Evolutionary conservation across 2,113 vertebrate species (phyloP).

Genomic region (Chionodraco myersi): DNA sequence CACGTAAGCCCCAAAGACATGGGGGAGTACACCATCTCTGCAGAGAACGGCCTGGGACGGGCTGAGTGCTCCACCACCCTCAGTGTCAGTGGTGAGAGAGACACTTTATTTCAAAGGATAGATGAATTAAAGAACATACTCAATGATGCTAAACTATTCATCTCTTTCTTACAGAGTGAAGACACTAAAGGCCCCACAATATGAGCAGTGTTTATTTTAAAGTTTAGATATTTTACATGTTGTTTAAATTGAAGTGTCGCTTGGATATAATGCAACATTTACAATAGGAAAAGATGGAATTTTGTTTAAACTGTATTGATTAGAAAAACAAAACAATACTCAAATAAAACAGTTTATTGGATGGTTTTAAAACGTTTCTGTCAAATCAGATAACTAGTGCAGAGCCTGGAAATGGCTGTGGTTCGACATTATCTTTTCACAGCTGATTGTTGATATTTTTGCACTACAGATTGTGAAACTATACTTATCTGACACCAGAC

Average conservation of each 20-base stretch:
- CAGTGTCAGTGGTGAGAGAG: slow-evolving; percentile 83
- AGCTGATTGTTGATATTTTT: not conserved
- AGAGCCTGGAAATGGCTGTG: not conserved
- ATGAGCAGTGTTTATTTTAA: slow-evolving; percentile 2
- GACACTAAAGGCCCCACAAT: not conserved
- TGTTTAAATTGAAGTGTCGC: slow-evolving; percentile 16
- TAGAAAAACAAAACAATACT: not conserved
- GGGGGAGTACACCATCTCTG: slow-evolving; percentile 85
- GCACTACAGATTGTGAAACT: not conserved
- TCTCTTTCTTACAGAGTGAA: slow-evolving; percentile 73
- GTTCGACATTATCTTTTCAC: not conserved
- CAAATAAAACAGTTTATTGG: slow-evolving; percentile 3
- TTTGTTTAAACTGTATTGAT: not conserved
- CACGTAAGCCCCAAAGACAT: slow-evolving; percentile 81
- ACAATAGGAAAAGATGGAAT: not conserved
- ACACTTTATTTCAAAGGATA: not conserved
- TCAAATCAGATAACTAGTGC: not conserved
- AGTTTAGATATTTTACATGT: not conserved
- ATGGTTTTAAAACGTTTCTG: not conserved
- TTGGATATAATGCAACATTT: slow-evolving; percentile 6
- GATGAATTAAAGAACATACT: not conserved
- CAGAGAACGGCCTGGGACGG: slow-evolving; percentile 84
- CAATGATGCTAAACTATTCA: not conserved
- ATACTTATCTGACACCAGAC: not conserved
- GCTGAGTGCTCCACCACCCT: slow-evolving; percentile 84